phyloP scores from a whole-genome alignment of 2,797 vertebrate genomes.

The Oreonectes daqikongensis region DNA sequence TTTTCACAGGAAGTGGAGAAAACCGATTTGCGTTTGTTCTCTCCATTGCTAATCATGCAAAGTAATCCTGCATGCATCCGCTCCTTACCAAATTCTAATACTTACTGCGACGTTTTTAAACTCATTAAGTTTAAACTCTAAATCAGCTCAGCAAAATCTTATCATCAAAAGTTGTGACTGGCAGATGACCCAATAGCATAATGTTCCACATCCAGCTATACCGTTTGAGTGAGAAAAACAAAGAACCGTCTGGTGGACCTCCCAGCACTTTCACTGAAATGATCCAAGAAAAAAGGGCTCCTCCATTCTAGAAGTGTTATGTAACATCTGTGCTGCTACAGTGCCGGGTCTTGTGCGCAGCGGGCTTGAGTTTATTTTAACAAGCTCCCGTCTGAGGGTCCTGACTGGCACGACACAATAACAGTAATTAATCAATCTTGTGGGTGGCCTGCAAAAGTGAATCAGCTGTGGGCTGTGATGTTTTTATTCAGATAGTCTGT shows the following conservation, averaged over 20 bases:
- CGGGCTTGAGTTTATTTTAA: constrained; percentile 49
- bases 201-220: constrained; percentile 31
- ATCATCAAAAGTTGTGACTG: constrained; percentile 57
- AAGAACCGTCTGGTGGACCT: constrained; percentile 6
- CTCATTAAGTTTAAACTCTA: constrained; percentile 26
- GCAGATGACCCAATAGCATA: constrained; percentile 52
- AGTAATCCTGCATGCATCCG: not conserved
- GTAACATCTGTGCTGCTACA: constrained; percentile 56
- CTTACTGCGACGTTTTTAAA: not conserved
- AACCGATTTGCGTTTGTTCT: constrained; percentile 1
- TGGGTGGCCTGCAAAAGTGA: constrained; percentile 57
- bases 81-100: constrained; percentile 20
- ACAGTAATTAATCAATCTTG: constrained; percentile 52
- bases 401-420: constrained; percentile 49
- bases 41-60: not conserved
- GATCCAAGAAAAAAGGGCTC: constrained; percentile 22
- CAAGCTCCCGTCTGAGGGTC: constrained; percentile 28
- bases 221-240: constrained; percentile 6
- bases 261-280: constrained; percentile 19
- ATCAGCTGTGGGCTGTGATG: constrained; percentile 46
- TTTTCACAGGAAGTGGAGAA: not conserved
- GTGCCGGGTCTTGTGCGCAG: constrained; percentile 13
- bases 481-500: constrained; percentile 22
- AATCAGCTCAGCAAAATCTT: constrained; percentile 57
- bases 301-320: constrained; percentile 43